Evolutionary conservation across 2,113 vertebrate species (phyloP), one percentile per base, ranked within the genome.

Genomic region (Phoenicopterus ruber): DNA sequence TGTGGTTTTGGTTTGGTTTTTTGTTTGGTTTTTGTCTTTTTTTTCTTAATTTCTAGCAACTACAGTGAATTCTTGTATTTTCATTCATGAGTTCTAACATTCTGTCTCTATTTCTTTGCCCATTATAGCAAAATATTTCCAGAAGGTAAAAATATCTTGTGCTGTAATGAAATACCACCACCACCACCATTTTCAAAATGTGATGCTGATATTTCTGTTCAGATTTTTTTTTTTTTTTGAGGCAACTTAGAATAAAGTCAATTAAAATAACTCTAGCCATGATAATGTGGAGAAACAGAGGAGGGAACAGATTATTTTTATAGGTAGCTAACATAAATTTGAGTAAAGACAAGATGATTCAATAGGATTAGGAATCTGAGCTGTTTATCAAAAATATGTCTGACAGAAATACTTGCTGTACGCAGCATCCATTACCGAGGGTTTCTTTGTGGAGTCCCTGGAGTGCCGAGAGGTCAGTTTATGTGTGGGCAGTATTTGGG

Each of bases 131-230:
- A 72, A 73, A 50, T 21, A 77, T 69, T 94, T 82, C 65, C 26
- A 34, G 57, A 92, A 89, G 36, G 58, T 82, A 93, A 90, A 86
- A 91, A 31, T 61, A 95, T 34, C 62, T 87, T 58, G 32, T 40
- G 63, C 42, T 73, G 32, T 34, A 93, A 69, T n/a, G 59, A 90
- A 90, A 74, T 38, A 63, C 24, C 40, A 79, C 7, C 36, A 72
- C n/a, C n/a, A n/a, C 5, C 19, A 85, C 44, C 52, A 85, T 77
- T 89, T 93, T 85, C 32, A 69, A 82, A 91, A 82, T 12, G 17
- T 28, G 26, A 24, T 32, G 54, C n/a, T 62, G n/a, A n/a, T 59
- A 88, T 55, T 93, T 90, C 76, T 72, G 9, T 52, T 85, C 73
- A 44, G 73, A 44, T 9, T 10, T 18, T 28, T n/a, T 32, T 34